phyloP scores from a whole-genome alignment of 2,113 vertebrate genomes.

The Hippocampus barbouri region DNA sequence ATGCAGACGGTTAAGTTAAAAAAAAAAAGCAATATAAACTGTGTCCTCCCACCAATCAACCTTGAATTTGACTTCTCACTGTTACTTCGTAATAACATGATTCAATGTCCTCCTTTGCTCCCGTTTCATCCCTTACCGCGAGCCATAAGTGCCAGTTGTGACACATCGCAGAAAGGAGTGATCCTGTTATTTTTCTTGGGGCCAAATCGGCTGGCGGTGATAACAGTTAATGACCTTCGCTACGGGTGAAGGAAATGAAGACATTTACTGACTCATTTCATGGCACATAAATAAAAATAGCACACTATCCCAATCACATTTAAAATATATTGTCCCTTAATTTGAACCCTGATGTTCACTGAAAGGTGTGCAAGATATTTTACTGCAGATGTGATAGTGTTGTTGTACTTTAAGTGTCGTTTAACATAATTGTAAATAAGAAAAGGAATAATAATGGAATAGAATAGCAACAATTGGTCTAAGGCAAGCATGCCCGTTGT shows the following conservation, averaged over 20 bases:
- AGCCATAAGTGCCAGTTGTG: not conserved
- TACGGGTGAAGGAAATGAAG: not conserved
- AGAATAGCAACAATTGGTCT: too few relatives aligned
- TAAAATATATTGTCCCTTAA: not conserved
- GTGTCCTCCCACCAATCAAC: not conserved
- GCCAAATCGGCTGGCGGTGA: not conserved
- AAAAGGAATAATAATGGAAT: too few relatives aligned
- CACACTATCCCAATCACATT: not conserved
- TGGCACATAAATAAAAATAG: not conserved
- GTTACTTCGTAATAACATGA: not conserved
- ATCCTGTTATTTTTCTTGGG: conserved; percentile 1
- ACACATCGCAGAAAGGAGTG: not conserved
- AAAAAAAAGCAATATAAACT: not conserved
- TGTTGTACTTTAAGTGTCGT: too few relatives aligned
- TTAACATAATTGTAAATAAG: not conserved
- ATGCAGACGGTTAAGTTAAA: not conserved
- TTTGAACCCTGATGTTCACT: not conserved
- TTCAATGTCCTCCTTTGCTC: not conserved
- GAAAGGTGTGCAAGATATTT: not conserved
- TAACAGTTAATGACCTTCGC: conserved; percentile 26
- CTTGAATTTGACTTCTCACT: not conserved
- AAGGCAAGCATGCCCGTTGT: too few relatives aligned
- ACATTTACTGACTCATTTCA: not conserved
- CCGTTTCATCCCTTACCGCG: not conserved
- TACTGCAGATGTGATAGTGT: not conserved